A percentile compares a stretch with the other conserved stretches of the same genome.
Conservation (phyloP, 2,113 vertebrate genomes). For the Opisthocomus hoazin region DNA sequence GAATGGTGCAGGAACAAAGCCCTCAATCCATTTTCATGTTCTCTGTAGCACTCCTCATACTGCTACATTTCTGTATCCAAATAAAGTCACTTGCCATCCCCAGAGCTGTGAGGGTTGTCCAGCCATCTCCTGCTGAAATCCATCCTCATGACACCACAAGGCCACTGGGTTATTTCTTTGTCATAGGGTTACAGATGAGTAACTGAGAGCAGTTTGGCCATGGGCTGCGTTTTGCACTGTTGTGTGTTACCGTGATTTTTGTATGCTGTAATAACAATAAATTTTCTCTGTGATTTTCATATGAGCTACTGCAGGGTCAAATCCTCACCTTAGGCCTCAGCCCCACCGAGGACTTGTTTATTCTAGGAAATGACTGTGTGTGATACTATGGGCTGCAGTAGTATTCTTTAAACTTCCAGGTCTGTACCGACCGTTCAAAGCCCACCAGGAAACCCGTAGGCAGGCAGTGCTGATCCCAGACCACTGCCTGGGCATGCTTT, state of each 20-base stretch:
- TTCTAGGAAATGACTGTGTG: neutral
- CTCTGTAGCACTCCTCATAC: neutral
- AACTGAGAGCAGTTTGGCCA: neutral
- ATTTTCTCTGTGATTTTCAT: neutral
- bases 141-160: rapidly evolving
- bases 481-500: neutral
- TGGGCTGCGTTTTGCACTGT: rapidly evolving
- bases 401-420: neutral
- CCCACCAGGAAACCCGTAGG: neutral
- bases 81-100: neutral
- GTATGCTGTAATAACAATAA: neutral
- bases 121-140: neutral
- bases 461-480: neutral
- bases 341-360: neutral
- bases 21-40: neutral
- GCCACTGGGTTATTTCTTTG: neutral
- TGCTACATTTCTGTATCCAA: neutral
- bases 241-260: neutral
- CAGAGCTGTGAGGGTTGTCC: neutral
- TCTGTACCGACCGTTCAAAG: neutral
- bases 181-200: neutral
- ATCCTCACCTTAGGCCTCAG: neutral
- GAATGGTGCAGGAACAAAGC: neutral
- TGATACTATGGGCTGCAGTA: neutral
- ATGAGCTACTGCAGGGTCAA: neutral